Conservation (phyloP, 2,113 vertebrate genomes). For the Elephas maximus region DNA sequence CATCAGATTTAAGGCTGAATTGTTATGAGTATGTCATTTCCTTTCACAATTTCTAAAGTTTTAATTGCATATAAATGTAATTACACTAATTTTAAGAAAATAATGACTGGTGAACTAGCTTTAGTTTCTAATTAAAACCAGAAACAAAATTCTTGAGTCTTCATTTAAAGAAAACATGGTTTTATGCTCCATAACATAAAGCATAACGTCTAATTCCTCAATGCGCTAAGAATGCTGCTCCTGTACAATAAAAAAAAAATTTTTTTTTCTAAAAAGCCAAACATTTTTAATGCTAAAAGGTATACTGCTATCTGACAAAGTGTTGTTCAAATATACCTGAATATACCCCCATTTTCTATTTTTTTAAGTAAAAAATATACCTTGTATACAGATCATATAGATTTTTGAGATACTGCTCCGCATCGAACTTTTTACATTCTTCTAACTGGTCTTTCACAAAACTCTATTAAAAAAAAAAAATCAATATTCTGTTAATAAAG, state of each 20-base stretch:
- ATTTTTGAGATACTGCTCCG: constrained; percentile 98
- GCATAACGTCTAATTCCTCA: background rate
- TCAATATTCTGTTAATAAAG: constrained; percentile 51
- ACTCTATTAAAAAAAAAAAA: constrained; percentile 88
- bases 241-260: background rate
- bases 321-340: constrained; percentile 14
- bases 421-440: constrained; percentile 95
- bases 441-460: constrained; percentile 96
- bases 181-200: constrained; percentile 59
- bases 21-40: background rate
- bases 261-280: background rate
- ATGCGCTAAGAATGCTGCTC: background rate
- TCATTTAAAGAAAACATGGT: constrained; percentile 38
- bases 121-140: constrained; percentile 55
- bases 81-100: constrained; percentile 9
- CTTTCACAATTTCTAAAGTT: constrained; percentile 59
- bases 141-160: constrained; percentile 54
- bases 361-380: constrained; percentile 87
- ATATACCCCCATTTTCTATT: background rate
- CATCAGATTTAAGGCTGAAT: background rate
- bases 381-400: constrained; percentile 98
- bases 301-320: constrained; percentile 15
- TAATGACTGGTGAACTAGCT: constrained; percentile 27
- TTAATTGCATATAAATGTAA: constrained; percentile 31
- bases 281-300: constrained; percentile 34